Conservation (phyloP, 1,140 invertebrate species). For the Ostrea denselamellosa region DNA sequence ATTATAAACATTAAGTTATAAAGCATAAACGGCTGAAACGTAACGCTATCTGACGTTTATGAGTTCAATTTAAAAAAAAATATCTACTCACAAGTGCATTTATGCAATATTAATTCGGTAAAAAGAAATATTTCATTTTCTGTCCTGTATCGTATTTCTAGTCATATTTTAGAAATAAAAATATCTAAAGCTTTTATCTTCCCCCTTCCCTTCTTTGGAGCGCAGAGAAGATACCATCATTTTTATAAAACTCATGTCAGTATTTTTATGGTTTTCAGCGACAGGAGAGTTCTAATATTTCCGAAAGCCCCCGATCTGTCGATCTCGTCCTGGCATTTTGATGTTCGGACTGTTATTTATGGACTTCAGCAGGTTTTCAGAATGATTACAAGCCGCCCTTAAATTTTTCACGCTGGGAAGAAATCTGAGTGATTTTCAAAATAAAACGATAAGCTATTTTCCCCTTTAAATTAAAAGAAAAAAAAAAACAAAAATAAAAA, state of each 20-base stretch:
- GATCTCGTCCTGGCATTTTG: conserved; percentile 53
- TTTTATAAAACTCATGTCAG: conserved; percentile 34
- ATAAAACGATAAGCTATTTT: neutral
- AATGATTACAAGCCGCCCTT: neutral
- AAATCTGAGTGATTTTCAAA: neutral
- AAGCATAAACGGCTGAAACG: neutral
- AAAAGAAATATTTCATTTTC: conserved; percentile 1
- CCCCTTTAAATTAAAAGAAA: neutral
- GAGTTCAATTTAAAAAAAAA: neutral
- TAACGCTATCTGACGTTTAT: neutral
- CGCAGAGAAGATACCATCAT: conserved; percentile 21
- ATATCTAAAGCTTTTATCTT: conserved; percentile 32
- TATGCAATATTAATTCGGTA: neutral
- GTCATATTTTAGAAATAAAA: conserved; percentile 32
- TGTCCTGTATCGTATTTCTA: neutral
- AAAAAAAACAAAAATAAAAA: too few relatives aligned
- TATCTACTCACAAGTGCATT: neutral
- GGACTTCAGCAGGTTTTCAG: conserved; percentile 43
- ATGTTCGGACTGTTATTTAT: conserved; percentile 53
- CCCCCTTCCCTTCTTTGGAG: neutral
- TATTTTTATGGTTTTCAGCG: conserved; percentile 53
- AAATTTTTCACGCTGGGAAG: conserved; percentile 21
- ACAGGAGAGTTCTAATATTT: conserved; percentile 51
- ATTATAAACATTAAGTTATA: conserved; percentile 15
- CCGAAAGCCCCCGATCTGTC: conserved; percentile 45